phyloP scores from a whole-genome alignment of 2,113 vertebrate species.

The Pluvialis apricaria region DNA sequence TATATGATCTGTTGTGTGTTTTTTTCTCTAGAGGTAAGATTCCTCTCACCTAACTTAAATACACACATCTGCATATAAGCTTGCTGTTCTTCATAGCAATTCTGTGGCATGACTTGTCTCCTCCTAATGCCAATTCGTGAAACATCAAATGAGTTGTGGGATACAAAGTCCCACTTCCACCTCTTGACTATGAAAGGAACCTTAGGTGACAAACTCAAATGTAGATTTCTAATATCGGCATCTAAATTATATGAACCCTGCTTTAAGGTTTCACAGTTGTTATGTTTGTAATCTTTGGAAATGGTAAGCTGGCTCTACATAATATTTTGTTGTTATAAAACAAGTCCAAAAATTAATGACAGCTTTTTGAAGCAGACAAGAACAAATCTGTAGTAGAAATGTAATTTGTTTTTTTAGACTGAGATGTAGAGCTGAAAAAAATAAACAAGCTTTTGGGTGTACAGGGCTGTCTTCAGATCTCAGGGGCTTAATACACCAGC shows the following conservation, averaged over 20 bases:
- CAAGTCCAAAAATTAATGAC: neutral
- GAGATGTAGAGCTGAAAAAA: neutral
- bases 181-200: neutral
- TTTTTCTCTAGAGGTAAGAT: neutral
- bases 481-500: neutral
- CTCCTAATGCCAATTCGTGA: accelerated
- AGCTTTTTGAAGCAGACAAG: neutral
- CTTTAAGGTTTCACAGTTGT: neutral
- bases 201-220: neutral
- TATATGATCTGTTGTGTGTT: neutral
- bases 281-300: neutral
- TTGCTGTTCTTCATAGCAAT: neutral
- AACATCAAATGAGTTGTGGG: neutral
- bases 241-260: neutral
- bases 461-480: neutral
- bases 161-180: neutral
- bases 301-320: neutral
- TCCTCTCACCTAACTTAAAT: neutral
- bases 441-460: neutral
- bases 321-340: neutral
- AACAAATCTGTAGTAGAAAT: neutral
- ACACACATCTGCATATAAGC: neutral
- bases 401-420: neutral
- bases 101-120: neutral
- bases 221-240: neutral